Percentiles rank a stretch among this genome's conserved stretches.
phyloP scores from a whole-genome alignment of 2,888 invertebrate genomes.

The Papilio demoleus region DNA sequence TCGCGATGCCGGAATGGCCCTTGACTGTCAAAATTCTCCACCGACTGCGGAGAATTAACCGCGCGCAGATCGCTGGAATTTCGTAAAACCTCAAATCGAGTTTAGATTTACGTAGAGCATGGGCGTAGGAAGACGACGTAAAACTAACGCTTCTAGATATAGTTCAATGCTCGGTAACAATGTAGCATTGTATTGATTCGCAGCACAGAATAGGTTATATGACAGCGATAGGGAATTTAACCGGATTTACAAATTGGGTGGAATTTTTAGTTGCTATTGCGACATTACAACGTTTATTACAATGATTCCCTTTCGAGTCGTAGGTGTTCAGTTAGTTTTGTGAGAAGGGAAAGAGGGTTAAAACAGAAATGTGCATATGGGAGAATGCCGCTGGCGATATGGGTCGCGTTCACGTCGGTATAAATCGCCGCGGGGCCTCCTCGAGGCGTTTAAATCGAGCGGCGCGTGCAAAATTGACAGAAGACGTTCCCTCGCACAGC shows the following conservation, averaged over 20 bases:
- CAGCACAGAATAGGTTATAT: conserved; percentile 27
- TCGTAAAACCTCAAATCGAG: conserved; percentile 65
- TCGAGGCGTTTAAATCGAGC: conserved; percentile 60
- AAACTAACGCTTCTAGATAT: conserved; percentile 44
- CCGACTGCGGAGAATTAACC: conserved; percentile 76
- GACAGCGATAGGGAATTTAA: conserved; percentile 39
- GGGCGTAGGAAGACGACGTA: conserved; percentile 46
- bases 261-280: conserved; percentile 58
- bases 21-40: conserved; percentile 82
- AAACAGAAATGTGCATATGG: conserved; percentile 48
- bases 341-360: conserved; percentile 56
- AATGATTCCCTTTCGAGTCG: conserved; percentile 53
- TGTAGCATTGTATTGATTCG: conserved; percentile 42
- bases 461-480: conserved; percentile 60
- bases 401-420: conserved; percentile 64
- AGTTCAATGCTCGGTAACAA: conserved; percentile 44
- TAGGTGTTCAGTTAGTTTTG: conserved; percentile 47
- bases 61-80: conserved; percentile 65
- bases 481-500: conserved; percentile 62
- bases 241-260: conserved; percentile 41
- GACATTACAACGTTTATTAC: conserved; percentile 56
- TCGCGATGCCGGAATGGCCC: conserved; percentile 82
- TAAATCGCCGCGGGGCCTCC: conserved; percentile 61
- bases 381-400: conserved; percentile 39
- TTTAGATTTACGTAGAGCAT: conserved; percentile 60